These are phyloP conservation scores for Desoria tigrina DNA, from an alignment of 2,888 invertebrate genomes.

Conservation along the genomic window DNA sequence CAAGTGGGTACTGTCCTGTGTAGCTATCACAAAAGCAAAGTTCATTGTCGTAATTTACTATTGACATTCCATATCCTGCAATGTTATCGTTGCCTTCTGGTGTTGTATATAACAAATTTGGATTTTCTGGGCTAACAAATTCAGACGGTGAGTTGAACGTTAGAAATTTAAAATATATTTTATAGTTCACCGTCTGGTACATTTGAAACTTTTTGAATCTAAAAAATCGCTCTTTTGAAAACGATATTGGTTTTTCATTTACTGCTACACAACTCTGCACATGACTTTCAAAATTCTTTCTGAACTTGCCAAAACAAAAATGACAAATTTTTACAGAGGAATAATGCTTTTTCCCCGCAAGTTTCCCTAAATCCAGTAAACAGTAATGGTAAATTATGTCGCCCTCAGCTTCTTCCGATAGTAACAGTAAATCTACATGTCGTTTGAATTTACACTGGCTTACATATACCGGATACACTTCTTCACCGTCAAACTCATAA, in stretches of 20 bases:
- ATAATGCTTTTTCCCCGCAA: background rate
- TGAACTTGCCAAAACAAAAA: background rate
- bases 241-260: background rate
- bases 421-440: background rate
- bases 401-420: background rate
- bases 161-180: background rate
- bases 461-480: background rate
- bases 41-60: background rate
- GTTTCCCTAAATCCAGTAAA: background rate
- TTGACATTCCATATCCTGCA: background rate
- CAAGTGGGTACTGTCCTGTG: too few species aligned
- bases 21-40: background rate
- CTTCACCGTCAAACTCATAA: background rate
- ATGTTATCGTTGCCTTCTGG: background rate
- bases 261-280: background rate
- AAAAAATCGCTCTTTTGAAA: background rate
- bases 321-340: background rate
- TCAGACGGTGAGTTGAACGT: background rate
- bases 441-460: background rate
- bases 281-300: background rate
- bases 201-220: background rate
- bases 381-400: background rate
- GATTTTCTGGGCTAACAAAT: background rate
- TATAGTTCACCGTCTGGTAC: background rate
- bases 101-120: background rate